Evolutionary conservation across 1,140 invertebrate species (phyloP).

Genomic region (Patella vulgata): DNA sequence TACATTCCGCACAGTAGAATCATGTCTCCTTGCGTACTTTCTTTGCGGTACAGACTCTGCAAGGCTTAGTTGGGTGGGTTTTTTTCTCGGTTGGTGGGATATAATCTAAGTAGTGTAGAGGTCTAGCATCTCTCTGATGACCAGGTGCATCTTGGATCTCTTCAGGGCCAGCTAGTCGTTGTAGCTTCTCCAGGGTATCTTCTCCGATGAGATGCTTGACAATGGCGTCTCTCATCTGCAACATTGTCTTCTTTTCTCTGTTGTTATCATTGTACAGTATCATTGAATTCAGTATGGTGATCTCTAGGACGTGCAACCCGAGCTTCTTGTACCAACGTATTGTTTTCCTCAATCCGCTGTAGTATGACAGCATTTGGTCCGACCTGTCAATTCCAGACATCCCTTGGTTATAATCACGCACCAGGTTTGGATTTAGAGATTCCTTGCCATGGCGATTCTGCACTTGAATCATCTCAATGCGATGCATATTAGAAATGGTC

Average conservation of each 20-base stretch:
- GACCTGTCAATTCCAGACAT: slow-evolving; percentile 14
- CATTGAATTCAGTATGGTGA: slow-evolving; percentile 13
- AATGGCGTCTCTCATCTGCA: slow-evolving; percentile 1
- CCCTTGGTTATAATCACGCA: slow-evolving; percentile 3
- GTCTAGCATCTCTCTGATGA: too few relatives aligned
- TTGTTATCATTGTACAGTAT: slow-evolving; percentile 6
- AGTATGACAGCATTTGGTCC: slow-evolving; percentile 15
- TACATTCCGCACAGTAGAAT: too few relatives aligned
- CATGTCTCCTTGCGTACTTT: too few relatives aligned
- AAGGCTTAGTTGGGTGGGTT: too few relatives aligned
- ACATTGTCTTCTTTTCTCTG: background rate
- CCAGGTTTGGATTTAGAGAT: background rate
- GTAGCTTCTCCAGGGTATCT: too few relatives aligned
- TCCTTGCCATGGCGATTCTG: background rate
- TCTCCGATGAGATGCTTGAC: background rate
- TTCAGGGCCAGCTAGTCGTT: too few relatives aligned
- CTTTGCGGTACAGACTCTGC: too few relatives aligned
- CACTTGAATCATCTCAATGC: background rate
- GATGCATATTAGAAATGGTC: slow-evolving; percentile 12
- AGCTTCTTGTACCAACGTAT: slow-evolving; percentile 15
- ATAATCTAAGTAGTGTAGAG: too few relatives aligned
- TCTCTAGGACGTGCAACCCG: background rate
- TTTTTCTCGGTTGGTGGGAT: too few relatives aligned
- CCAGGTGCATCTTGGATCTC: too few relatives aligned
- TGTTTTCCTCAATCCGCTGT: slow-evolving; percentile 10